A percentile compares a stretch with the other conserved stretches of the same genome.
Evolutionary conservation across 2,888 invertebrate species (phyloP).

Genomic region (Cerastoderma edule): DNA sequence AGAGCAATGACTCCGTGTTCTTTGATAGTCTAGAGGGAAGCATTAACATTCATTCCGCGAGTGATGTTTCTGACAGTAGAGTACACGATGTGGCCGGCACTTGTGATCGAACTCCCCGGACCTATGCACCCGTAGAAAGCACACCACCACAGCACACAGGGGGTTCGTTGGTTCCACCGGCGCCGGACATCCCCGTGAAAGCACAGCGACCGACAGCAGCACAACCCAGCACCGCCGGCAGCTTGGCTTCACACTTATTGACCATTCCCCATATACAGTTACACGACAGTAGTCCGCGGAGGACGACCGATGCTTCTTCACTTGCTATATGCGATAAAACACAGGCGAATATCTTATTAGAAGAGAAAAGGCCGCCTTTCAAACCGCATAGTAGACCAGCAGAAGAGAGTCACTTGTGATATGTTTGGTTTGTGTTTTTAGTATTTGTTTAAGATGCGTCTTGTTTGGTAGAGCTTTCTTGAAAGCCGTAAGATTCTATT

Average conservation of each 20-base stretch:
- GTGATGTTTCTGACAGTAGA: not conserved
- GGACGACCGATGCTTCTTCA: too few species aligned
- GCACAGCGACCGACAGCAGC: too few species aligned
- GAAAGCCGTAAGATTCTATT: too few species aligned
- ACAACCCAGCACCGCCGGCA: too few species aligned
- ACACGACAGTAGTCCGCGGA: not conserved
- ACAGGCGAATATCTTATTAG: constrained; percentile 7
- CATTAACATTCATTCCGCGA: constrained; percentile 31
- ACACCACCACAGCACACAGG: too few species aligned
- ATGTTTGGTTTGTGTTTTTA: too few species aligned
- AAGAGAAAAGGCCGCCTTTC: constrained; percentile 35
- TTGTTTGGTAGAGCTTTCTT: too few species aligned
- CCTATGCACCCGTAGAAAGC: constrained; percentile 30
- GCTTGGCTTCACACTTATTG: constrained; percentile 5
- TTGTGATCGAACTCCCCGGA: constrained; percentile 29
- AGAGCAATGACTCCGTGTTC: constrained; percentile 21
- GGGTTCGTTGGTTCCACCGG: too few species aligned
- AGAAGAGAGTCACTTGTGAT: constrained; percentile 58
- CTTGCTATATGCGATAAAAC: not conserved
- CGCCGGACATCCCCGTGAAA: too few species aligned
- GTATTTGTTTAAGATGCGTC: too few species aligned
- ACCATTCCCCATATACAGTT: constrained; percentile 19
- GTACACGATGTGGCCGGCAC: not conserved
- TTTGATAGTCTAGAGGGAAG: constrained; percentile 22
- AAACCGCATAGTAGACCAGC: constrained; percentile 28